A percentile compares a stretch with the other conserved stretches of the same genome.
Evolutionary conservation across 2,888 invertebrate species (phyloP).

Genomic region (Tipula confusa): DNA sequence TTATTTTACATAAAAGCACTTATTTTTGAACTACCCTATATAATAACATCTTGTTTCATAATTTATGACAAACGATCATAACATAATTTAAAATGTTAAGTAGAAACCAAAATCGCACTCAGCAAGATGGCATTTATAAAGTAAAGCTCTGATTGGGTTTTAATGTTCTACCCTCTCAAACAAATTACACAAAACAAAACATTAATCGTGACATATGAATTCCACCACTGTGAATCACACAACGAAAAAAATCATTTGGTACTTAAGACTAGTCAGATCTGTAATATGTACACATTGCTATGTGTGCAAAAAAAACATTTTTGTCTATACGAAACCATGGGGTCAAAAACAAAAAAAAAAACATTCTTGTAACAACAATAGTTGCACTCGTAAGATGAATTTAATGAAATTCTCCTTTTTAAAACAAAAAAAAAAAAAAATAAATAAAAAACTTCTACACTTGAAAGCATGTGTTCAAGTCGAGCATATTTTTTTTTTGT

Average conservation of each 20-base stretch:
- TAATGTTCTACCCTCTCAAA: no score
- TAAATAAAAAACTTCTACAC: neutral
- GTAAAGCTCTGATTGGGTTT: no score
- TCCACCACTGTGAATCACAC: neutral
- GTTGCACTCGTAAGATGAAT: neutral
- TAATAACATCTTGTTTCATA: no score
- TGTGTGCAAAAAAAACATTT: neutral
- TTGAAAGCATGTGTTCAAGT: neutral
- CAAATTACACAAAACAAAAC: no score
- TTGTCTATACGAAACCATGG: neutral
- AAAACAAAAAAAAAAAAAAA: slow-evolving; percentile 16
- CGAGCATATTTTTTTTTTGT: neutral
- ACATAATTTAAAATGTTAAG: no score
- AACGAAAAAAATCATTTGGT: neutral
- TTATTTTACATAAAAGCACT: no score
- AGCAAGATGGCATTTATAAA: no score
- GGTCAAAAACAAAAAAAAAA: neutral
- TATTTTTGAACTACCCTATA: no score
- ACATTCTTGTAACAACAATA: neutral
- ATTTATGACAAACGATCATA: no score
- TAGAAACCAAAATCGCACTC: no score
- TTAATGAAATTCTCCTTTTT: neutral
- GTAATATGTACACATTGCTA: neutral
- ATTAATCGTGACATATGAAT: no score
- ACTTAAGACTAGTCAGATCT: neutral